phyloP scores from a whole-genome alignment of 2,113 vertebrate genomes.

The Mustela nigripes region DNA sequence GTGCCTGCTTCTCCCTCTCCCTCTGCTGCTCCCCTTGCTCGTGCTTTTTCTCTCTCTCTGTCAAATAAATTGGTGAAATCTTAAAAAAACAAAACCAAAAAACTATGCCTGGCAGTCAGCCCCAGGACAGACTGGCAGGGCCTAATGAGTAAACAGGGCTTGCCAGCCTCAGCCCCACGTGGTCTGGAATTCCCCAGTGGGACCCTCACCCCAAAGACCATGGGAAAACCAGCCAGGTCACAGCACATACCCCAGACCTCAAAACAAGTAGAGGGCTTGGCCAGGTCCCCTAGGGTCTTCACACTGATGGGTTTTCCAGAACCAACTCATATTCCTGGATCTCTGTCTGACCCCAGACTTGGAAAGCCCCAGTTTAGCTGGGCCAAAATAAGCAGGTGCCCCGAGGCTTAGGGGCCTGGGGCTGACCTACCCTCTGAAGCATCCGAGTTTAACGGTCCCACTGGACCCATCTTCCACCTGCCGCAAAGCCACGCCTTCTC shows the following conservation, averaged over 20 bases:
- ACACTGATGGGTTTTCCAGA: background rate
- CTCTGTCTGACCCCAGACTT: background rate
- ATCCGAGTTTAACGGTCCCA: background rate
- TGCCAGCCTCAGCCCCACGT: background rate
- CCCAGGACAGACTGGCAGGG: background rate
- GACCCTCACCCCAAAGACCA: background rate
- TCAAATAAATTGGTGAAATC: background rate
- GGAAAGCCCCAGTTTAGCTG: constrained; percentile 47
- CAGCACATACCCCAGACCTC: background rate
- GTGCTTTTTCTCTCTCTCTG: background rate
- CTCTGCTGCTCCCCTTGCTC: background rate
- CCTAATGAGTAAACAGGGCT: background rate
- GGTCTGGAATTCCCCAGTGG: constrained; percentile 68
- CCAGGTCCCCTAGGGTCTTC: background rate
- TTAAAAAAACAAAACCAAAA: background rate
- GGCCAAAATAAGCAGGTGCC: constrained; percentile 15
- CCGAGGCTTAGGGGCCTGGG: background rate
- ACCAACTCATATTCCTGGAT: constrained; percentile 27
- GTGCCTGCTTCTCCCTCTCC: background rate
- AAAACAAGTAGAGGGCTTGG: background rate
- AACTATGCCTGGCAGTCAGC: background rate
- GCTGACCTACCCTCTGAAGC: background rate
- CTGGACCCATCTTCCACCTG: fast-evolving
- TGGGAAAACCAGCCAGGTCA: constrained; percentile 17
- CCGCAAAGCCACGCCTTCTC: background rate